Evolutionary conservation across 2,797 vertebrate genomes (phyloP), one percentile per base, ranked within the genome.

Genomic region (Scleropages formosus): DNA sequence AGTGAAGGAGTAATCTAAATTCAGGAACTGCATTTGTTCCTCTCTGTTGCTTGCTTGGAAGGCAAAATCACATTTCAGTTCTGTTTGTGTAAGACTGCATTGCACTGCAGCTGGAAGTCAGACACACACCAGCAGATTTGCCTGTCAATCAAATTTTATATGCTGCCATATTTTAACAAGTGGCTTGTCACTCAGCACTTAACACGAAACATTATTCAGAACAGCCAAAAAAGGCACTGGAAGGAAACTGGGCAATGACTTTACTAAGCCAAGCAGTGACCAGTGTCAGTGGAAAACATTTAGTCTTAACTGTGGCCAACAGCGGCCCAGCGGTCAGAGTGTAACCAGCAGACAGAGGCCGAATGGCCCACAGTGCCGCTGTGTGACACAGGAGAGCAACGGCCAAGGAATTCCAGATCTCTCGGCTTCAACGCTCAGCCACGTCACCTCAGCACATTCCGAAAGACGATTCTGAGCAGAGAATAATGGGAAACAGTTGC

Each of bases 11-110:
- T 79, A 76, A 85, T 85, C 12, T 12, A 70, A 31, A 39, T 39
- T 39, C 31, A 39, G 31, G 64, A 81, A 85, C 39, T 84, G 80
- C 82, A 70, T 58, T 63, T 76, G 77, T 78, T 83, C 76, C 77
- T 58, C 44, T 46, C 80, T 63, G 79, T 71, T 46, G 31, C n/a
- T n/a, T n/a, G 24, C 12, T 12, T 71, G 15, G 22, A 77, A 78
- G 72, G 74, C 26, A 79, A 83, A 80, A 81, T 68, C 65, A 26
- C 53, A 65, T 76, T 81, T 84, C 73, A 79, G 78, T 80, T 79
- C 80, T 75, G 49, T 68, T 67, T 77, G 31, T 70, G 76, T 84
- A 79, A 80, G 0, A 22, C 27, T 39, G 39, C 39, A 63, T n/a
- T 39, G 26, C 27, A 66, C 39, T 63, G 18, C 16, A 66, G 44